phyloP scores from a whole-genome alignment of 2,888 invertebrate genomes.

The Lasius platythorax region DNA sequence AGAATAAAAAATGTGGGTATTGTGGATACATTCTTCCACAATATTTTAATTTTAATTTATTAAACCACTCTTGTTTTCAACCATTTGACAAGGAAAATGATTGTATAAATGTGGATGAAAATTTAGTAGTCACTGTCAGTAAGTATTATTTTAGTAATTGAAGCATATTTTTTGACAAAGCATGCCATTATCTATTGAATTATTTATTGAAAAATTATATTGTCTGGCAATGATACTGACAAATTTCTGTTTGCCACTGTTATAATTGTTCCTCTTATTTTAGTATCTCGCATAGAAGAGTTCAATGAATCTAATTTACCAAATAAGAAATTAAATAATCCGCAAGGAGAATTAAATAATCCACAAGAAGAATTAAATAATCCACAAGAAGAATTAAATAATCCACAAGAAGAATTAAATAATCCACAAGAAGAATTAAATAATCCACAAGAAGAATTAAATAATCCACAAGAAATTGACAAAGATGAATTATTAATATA shows the following conservation, averaged over 20 bases:
- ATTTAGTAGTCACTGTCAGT: conserved; percentile 5
- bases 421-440: too few relatives aligned
- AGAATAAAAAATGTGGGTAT: not conserved
- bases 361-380: too few relatives aligned
- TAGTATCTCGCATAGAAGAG: not conserved
- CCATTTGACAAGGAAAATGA: not conserved
- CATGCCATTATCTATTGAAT: not conserved
- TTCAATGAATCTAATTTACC: not conserved
- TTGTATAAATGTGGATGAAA: not conserved
- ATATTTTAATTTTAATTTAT: not conserved
- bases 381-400: too few relatives aligned
- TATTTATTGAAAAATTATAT: not conserved
- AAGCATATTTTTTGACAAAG: not conserved
- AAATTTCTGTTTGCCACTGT: not conserved
- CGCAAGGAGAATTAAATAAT: not conserved
- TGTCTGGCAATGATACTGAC: not conserved
- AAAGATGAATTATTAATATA: too few relatives aligned
- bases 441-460: too few relatives aligned
- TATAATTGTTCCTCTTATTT: conserved; percentile 2
- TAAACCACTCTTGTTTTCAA: not conserved
- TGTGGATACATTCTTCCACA: not conserved
- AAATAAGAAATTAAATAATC: not conserved
- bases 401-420: too few relatives aligned
- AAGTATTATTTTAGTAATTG: conserved; percentile 10
- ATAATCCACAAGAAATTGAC: not conserved